phyloP scores from a whole-genome alignment of 2,888 invertebrate species.

The Oligia fasciuncula region DNA sequence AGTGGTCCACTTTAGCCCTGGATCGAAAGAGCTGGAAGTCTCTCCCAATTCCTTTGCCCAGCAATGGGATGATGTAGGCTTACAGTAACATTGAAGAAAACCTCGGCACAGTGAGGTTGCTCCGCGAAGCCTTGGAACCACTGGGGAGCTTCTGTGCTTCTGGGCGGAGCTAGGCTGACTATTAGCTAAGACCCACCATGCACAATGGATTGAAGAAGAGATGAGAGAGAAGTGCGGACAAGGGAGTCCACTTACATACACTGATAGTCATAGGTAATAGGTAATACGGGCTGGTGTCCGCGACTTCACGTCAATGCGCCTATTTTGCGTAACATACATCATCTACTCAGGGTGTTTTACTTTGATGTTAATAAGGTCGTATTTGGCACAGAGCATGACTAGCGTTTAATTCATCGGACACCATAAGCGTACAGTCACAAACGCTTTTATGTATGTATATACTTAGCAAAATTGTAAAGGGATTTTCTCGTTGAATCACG shows the following conservation, averaged over 20 bases:
- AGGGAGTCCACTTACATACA: neutral
- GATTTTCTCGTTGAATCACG: neutral
- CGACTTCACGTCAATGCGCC: too few relatives aligned
- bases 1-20: neutral
- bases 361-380: neutral
- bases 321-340: neutral
- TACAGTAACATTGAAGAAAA: neutral
- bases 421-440: neutral
- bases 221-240: neutral
- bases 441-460: neutral
- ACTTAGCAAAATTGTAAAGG: neutral
- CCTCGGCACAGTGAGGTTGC: neutral
- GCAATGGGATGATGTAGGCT: neutral
- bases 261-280: too few relatives aligned
- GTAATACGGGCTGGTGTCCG: too few relatives aligned
- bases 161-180: neutral
- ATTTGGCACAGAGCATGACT: neutral
- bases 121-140: neutral
- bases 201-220: neutral
- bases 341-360: neutral
- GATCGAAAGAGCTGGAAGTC: neutral
- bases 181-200: neutral
- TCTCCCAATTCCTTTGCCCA: neutral
- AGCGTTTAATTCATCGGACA: neutral
- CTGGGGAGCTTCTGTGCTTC: neutral